A percentile compares a stretch with the other conserved stretches of the same genome.
These are phyloP conservation scores for Pangasius macronema DNA, from an alignment of 2,797 vertebrate genomes.

Conservation along the genomic window DNA sequence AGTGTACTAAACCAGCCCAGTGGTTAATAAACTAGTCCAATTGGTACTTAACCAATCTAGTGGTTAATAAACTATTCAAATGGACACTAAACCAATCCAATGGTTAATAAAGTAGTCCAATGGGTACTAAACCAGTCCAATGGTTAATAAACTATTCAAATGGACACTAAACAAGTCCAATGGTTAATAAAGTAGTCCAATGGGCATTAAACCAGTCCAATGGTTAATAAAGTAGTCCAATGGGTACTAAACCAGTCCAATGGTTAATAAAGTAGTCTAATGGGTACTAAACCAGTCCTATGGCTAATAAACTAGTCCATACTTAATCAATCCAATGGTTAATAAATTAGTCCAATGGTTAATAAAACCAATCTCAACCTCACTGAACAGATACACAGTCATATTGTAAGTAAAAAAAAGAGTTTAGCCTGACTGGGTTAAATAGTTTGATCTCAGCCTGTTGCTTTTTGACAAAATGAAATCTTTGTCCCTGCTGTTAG, in stretches of 20 bases:
- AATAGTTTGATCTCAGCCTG: not conserved
- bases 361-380: not conserved
- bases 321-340: not conserved
- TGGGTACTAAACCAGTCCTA: too few relatives aligned
- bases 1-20: not conserved
- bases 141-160: not conserved
- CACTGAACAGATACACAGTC: not conserved
- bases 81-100: too few relatives aligned
- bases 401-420: not conserved
- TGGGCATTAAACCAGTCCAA: not conserved
- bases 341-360: not conserved
- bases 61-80: too few relatives aligned
- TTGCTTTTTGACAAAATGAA: not conserved
- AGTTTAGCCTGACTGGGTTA: not conserved
- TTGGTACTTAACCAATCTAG: not conserved
- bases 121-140: not conserved
- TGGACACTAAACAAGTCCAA: not conserved
- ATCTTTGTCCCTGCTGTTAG: not conserved
- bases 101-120: too few relatives aligned
- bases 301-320: not conserved
- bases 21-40: not conserved
- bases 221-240: not conserved
- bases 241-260: fast-evolving
- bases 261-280: not conserved
- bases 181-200: too few relatives aligned